phyloP scores from a whole-genome alignment of 1,140 invertebrate genomes.

The Episyrphus balteatus region DNA sequence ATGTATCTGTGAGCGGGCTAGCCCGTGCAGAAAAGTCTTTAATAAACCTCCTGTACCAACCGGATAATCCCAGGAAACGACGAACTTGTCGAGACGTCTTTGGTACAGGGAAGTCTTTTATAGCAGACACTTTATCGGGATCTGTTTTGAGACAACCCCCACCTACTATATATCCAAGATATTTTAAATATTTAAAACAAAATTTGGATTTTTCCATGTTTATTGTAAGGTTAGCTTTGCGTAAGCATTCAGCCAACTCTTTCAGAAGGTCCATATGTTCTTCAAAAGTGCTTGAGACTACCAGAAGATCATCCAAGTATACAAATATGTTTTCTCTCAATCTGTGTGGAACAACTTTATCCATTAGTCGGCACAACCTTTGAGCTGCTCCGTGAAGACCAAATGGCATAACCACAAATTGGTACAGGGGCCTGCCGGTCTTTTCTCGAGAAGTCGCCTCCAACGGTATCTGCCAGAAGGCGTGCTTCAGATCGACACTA shows the following conservation, averaged over 20 bases:
- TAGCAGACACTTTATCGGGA: constrained; percentile 15
- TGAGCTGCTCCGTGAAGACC: constrained; percentile 2
- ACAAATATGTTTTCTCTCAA: constrained; percentile 1
- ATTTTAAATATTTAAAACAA: constrained; percentile 14
- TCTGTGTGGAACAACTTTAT: not conserved
- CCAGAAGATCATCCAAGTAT: constrained; percentile 38
- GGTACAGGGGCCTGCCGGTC: constrained; percentile 16
- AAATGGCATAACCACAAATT: constrained; percentile 9
- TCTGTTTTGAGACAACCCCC: constrained; percentile 23
- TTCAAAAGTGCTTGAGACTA: constrained; percentile 18
- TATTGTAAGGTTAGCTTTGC: not conserved
- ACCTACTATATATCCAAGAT: constrained; percentile 29
- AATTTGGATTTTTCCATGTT: not conserved
- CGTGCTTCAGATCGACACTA: constrained; percentile 11
- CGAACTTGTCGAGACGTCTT: not conserved
- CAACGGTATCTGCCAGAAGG: constrained; percentile 30
- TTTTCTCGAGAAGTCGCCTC: constrained; percentile 19
- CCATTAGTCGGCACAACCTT: not conserved
- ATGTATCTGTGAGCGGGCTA: constrained; percentile 14
- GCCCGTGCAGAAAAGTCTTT: constrained; percentile 17
- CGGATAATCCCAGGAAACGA: constrained; percentile 2
- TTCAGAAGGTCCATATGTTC: not conserved
- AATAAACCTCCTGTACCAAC: constrained; percentile 29
- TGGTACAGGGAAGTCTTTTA: not conserved
- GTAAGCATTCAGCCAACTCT: not conserved